Evolutionary conservation across 2,888 invertebrate species (phyloP), one percentile per base, ranked within the genome.

Genomic region (Apeira syringaria): DNA sequence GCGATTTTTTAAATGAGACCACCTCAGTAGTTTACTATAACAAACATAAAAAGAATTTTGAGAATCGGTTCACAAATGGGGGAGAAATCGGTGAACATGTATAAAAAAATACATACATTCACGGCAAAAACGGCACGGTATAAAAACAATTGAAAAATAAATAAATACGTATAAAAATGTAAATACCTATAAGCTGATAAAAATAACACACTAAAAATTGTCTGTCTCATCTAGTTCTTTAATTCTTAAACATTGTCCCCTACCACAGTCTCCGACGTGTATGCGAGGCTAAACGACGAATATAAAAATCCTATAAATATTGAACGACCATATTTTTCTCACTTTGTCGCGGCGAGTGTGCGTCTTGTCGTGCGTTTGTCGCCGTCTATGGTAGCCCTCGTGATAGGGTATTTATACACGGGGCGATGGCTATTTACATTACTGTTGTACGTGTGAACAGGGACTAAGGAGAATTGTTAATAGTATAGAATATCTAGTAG

Each of bases 221-320:
- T 3, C 4, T 49, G 55, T 31, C 74, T 49, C 59, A 64, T 79
- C 73, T 46, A 78, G 73, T 18, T 18, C 15, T 20, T 12, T 31
- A 53, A 44, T 30, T 13, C 55, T 29, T 37, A 45, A 27, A 18
- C 29, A 39, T 58, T 64, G 68, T 72, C 75, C 73, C 74, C 69
- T 67, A 62, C 65, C 57, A 46, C 56, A 45, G 72, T 47, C 52
- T 36, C 29, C 66, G 68, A 72, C 77, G 76, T 79, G 80, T 74
- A 76, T 74, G 70, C 75, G 73, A 73, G 70, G 71, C 81, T 84
- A 84, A 86, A 83, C 82, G 80, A 85, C 78, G 78, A 77, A 84
- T 81, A 86, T 85, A 86, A 85, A 85, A 86, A 75, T 80, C 77
- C 81, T 83, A 86, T 88, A 88, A 87, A 88, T 88, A 88, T 88